Conservation (phyloP, 2,888 invertebrate species). For the Nebria salina region DNA sequence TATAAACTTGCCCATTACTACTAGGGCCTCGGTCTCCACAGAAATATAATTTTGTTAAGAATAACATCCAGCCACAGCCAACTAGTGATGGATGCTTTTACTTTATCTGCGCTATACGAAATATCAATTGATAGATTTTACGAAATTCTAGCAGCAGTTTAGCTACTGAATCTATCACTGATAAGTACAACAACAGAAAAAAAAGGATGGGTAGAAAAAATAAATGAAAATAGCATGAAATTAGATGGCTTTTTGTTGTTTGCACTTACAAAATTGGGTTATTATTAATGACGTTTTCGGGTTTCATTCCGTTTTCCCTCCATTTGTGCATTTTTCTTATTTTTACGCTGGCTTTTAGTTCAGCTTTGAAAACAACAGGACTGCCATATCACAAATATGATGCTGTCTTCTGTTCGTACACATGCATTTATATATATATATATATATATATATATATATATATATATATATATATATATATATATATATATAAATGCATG, state of each 20-base stretch:
- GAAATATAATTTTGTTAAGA: slow-evolving; percentile 45
- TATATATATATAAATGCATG: no score
- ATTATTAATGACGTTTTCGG: slow-evolving; percentile 40
- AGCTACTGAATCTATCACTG: slow-evolving; percentile 32
- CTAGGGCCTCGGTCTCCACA: slow-evolving; percentile 37
- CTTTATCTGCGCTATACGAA: slow-evolving; percentile 36
- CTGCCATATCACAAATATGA: background rate
- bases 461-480: no score
- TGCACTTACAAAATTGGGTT: slow-evolving; percentile 45
- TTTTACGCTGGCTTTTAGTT: slow-evolving; percentile 2
- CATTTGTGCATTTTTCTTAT: slow-evolving; percentile 7
- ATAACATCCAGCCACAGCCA: slow-evolving; percentile 43
- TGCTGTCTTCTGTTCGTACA: background rate
- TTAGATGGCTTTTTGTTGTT: slow-evolving; percentile 38
- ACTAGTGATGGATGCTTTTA: slow-evolving; percentile 43
- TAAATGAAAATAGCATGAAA: slow-evolving; percentile 31
- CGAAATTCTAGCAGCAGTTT: slow-evolving; percentile 14
- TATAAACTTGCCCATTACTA: slow-evolving; percentile 45
- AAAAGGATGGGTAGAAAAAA: slow-evolving; percentile 8
- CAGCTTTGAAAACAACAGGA: background rate
- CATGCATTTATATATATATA: no score
- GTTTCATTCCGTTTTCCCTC: slow-evolving; percentile 3
- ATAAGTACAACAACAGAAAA: background rate
- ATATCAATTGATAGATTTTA: slow-evolving; percentile 27
- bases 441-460: no score